Percentiles rank a stretch among this genome's conserved stretches.
Conservation (phyloP, 2,113 vertebrate species). For the Puma concolor region DNA sequence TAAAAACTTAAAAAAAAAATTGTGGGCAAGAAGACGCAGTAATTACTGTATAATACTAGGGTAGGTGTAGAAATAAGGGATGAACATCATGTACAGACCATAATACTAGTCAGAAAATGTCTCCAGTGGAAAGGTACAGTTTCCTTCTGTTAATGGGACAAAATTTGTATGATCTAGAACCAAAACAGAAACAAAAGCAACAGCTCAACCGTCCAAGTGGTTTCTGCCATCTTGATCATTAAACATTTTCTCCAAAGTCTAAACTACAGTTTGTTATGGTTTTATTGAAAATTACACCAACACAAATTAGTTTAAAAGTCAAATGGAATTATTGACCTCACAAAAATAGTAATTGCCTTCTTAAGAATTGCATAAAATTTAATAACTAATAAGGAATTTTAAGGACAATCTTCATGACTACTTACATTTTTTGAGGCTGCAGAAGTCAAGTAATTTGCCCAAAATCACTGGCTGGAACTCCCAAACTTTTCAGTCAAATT, state of each 20-base stretch:
- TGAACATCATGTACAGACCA: neutral
- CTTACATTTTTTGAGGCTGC: neutral
- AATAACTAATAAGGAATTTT: neutral
- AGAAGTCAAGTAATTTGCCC: neutral
- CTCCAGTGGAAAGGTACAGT: neutral
- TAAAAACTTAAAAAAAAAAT: neutral
- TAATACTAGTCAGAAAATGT: neutral
- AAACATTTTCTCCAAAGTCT: neutral
- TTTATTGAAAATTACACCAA: conserved; percentile 36
- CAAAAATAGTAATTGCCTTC: neutral
- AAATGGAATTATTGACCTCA: neutral
- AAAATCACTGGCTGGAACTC: neutral
- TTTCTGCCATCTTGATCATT: neutral
- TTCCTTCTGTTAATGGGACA: conserved; percentile 16
- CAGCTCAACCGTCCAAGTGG: neutral
- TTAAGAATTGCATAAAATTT: neutral
- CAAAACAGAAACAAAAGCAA: conserved; percentile 8
- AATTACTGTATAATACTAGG: neutral
- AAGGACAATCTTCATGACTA: neutral
- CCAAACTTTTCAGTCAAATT: neutral
- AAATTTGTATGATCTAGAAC: neutral
- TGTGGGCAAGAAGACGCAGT: neutral
- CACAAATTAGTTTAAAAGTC: conserved; percentile 37
- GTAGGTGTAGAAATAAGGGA: neutral
- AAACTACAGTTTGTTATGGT: neutral